A percentile compares a stretch with the other conserved stretches of the same genome.
Evolutionary conservation across 1,140 invertebrate genomes (phyloP).

Genomic region (Drosophila paulistorum): DNA sequence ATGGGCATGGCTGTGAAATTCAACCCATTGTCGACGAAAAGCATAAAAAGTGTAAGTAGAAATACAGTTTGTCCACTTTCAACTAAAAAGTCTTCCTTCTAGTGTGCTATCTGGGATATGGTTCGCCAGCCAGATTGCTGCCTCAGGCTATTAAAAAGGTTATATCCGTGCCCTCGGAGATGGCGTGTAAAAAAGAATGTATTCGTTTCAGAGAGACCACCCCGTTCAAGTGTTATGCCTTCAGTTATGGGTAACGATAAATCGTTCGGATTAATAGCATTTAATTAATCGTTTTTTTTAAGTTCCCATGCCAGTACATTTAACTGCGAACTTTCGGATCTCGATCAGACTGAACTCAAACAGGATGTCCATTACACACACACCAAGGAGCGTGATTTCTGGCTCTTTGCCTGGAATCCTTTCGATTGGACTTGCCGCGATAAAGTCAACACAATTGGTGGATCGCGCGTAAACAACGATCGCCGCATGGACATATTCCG

Average conservation of each 20-base stretch:
- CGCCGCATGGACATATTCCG: slow-evolving; percentile 83
- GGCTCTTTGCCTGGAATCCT: slow-evolving; percentile 87
- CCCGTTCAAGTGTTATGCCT: slow-evolving; percentile 88
- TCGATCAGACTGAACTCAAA: slow-evolving; percentile 86
- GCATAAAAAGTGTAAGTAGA: slow-evolving; percentile 83
- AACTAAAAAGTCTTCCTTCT: slow-evolving; percentile 14
- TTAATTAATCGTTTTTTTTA: background rate
- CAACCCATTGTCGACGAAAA: slow-evolving; percentile 84
- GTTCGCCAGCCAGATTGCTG: slow-evolving; percentile 87
- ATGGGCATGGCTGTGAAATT: slow-evolving; percentile 90
- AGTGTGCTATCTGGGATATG: slow-evolving; percentile 90
- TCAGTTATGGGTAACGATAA: slow-evolving; percentile 86
- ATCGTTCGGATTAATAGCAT: background rate
- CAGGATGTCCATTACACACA: slow-evolving; percentile 86
- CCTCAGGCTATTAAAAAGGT: slow-evolving; percentile 86
- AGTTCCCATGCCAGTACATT: slow-evolving; percentile 70
- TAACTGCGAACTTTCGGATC: slow-evolving; percentile 87
- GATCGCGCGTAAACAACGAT: slow-evolving; percentile 80
- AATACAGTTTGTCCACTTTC: no score
- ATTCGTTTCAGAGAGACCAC: slow-evolving; percentile 85
- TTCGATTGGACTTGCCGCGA: slow-evolving; percentile 83
- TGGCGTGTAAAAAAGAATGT: slow-evolving; percentile 88
- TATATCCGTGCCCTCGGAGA: slow-evolving; percentile 85
- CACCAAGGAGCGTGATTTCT: slow-evolving; percentile 84
- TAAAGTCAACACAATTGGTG: slow-evolving; percentile 82